Base-by-base conservation (phyloP, 2,797 vertebrate species). In the Melanotaenia nigrans region DNA sequence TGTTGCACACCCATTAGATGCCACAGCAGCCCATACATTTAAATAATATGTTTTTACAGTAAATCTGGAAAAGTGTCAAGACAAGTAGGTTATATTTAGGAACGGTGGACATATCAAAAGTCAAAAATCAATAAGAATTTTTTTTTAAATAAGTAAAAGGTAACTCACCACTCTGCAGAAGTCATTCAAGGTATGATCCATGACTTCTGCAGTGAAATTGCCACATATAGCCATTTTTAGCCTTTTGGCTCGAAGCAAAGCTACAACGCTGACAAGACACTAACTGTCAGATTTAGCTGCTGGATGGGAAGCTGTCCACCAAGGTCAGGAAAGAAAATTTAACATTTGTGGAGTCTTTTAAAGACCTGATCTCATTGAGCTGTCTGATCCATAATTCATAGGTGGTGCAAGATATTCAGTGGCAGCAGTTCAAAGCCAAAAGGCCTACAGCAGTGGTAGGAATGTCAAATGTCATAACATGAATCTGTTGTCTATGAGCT, bases 301-400 rank as follows among this genome's bases (percentile, higher is more conserved):
- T 71, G 72, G 58, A 85, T 71, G 28, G 58, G 72, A 64, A 82
- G 69, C 64, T 83, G 77, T 79, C 73, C 59, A 38, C 63, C 63
- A 78, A 86, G 69, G 83, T 86, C 85, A 80, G 63, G 14, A 74
- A 72, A 79, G 47, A 61, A 62, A 81, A 85, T 62, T 81, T 78
- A 63, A 76, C 61, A 69, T 82, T 79, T 77, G 65, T 62, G 59
- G 57, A 82, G 75, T 58, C 76, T 81, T 61, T 70, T 65, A 68
- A 82, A 82, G 61, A 69, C 35, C 71, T 32, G 73, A 68, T 87
- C 60, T 80, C 56, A 76, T 60, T 45, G 59, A 83, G 68, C 49
- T 16, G 67, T 76, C 81, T 82, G 68, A 85, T 89, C 69, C 69
- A 89, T 85, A 85, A 87, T 86, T 85, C 68, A 90, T 61, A 35